A percentile compares a stretch with the other conserved stretches of the same genome.
Conservation (phyloP, 30 jellyfish, hydroid and myxozoan genomes). For the Aurelia sp. region DNA sequence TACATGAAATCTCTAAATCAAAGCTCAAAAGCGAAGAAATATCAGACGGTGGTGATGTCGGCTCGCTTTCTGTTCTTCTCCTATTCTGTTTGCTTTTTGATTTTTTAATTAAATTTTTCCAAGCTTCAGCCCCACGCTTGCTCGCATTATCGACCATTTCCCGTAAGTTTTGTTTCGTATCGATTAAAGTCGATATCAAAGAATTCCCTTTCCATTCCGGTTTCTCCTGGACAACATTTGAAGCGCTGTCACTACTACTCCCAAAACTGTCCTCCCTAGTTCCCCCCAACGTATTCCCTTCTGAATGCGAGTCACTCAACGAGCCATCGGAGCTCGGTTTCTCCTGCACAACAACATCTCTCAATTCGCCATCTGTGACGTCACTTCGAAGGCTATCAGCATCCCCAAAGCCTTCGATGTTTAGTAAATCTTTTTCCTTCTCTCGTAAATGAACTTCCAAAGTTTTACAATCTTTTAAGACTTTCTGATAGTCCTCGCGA, state of each 20-base stretch:
- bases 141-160: constrained; percentile 97
- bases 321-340: constrained; percentile 40
- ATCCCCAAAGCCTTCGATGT: constrained; percentile 92
- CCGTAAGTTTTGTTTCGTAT: constrained; percentile 90
- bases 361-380: constrained; percentile 37
- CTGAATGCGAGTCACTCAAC: constrained; percentile 62
- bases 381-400: constrained; percentile 65
- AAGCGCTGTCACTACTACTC: constrained; percentile 24
- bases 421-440: constrained; percentile 84
- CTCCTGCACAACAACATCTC: constrained; percentile 27
- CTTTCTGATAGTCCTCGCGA: constrained; percentile 61
- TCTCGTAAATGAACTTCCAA: constrained; percentile 78
- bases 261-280: constrained; percentile 38
- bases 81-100: constrained; percentile 15
- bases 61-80: constrained; percentile 56
- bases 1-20: constrained; percentile 87
- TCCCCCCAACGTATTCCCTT: constrained; percentile 18
- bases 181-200: constrained; percentile 78
- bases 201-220: constrained; percentile 76
- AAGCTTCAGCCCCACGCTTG: constrained; percentile 86
- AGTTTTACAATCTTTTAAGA: constrained; percentile 85
- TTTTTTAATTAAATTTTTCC: constrained; percentile 79
- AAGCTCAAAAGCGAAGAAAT: constrained; percentile 60
- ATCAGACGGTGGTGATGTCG: constrained; percentile 39
- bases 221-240: constrained; percentile 26